Percentiles rank a stretch among this genome's conserved stretches.
Evolutionary conservation across 2,797 vertebrate species (phyloP).

Genomic region (Ptychadena robeensis): DNA sequence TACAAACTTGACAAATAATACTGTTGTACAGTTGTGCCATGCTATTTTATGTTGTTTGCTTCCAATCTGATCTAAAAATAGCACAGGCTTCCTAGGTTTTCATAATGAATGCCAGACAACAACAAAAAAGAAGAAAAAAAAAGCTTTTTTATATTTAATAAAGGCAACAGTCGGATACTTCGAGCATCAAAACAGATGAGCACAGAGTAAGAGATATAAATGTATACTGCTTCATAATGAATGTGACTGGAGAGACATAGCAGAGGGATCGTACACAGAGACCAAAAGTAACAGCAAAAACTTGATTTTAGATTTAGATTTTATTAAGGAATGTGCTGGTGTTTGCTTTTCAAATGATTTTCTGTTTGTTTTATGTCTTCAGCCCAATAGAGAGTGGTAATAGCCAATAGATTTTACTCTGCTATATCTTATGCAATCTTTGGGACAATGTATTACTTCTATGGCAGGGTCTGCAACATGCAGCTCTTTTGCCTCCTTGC

Average conservation of each 20-base stretch:
- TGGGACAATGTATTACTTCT: no score
- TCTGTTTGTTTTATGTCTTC: no score
- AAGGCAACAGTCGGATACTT: not conserved
- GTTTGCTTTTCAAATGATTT: not conserved
- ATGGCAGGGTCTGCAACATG: no score
- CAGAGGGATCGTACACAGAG: not conserved
- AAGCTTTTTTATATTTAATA: constrained; percentile 21
- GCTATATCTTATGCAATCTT: no score
- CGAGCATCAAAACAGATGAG: constrained; percentile 12
- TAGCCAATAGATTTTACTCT: no score
- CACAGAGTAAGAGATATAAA: constrained; percentile 1
- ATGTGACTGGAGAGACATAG: not conserved
- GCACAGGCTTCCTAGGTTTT: not conserved
- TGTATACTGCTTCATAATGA: not conserved
- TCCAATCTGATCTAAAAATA: not conserved
- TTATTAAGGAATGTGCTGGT: not conserved
- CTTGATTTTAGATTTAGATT: not conserved
- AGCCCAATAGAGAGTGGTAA: no score
- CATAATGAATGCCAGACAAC: not conserved
- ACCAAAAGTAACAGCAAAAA: not conserved
- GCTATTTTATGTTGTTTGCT: not conserved
- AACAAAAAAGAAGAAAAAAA: not conserved
- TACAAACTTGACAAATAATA: not conserved
- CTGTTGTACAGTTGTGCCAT: not conserved
- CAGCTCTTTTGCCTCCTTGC: no score